These are phyloP conservation scores for Coptotermes formosanus DNA, from an alignment of 1,140 invertebrate genomes.

Conservation along the genomic window DNA sequence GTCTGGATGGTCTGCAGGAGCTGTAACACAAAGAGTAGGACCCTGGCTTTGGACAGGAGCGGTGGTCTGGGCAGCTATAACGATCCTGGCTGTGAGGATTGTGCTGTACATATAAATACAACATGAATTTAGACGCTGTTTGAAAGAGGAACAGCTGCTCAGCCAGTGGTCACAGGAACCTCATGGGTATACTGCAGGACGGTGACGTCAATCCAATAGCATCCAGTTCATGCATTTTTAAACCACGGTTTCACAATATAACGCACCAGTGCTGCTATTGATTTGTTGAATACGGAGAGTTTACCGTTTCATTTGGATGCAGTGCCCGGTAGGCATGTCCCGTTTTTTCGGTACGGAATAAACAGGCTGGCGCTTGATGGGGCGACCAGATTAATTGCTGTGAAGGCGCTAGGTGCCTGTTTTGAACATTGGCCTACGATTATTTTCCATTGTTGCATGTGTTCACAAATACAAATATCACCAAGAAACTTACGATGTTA, in stretches of 20 bases:
- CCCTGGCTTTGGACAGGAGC: too few species aligned
- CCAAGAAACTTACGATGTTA: too few species aligned
- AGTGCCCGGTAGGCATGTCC: background rate
- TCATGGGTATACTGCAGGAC: background rate
- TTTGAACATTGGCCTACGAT: background rate
- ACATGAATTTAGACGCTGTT: too few species aligned
- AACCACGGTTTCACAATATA: constrained; percentile 2
- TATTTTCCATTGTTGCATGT: too few species aligned
- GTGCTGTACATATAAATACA: too few species aligned
- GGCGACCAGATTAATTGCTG: background rate
- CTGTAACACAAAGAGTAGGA: too few species aligned
- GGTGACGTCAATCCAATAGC: background rate
- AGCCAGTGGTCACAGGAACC: background rate
- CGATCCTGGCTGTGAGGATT: too few species aligned
- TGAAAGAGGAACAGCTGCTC: background rate
- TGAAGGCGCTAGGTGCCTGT: background rate
- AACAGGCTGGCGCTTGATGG: background rate
- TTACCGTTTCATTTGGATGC: background rate
- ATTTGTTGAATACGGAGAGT: background rate
- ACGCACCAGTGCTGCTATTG: background rate
- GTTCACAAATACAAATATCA: too few species aligned
- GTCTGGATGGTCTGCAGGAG: too few species aligned
- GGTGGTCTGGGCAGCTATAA: too few species aligned
- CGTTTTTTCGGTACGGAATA: background rate
- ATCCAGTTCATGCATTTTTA: constrained; percentile 12